Evolutionary conservation across 2,113 vertebrate genomes (phyloP), one percentile per base, ranked within the genome.

Genomic region (Phoxinus phoxinus): DNA sequence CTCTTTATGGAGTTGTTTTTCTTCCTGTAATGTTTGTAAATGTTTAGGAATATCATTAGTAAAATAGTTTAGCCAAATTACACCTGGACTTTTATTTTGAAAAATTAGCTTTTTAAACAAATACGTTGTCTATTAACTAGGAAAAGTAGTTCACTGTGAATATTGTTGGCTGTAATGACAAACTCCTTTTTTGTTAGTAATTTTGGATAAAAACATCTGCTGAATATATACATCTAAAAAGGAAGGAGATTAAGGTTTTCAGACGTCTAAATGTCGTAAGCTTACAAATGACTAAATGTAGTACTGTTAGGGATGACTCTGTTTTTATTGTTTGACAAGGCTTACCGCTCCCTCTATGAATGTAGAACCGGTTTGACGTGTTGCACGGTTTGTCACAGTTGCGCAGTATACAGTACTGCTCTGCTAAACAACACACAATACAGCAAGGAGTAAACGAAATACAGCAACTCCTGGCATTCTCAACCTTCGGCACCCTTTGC

Each of bases 351-450:
- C 86, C 86, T 61, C 4, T 35, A 8, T 17, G 23, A 74, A 30
- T 73, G 37, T 19, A 81, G 83, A 81, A 87, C 86, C 63, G 69
- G 86, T 87, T 78, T 81, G 58, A 56, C 75, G 3, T 81, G 86
- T 65, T 81, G 10, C 46, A 41, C 6, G 3, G 7, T 32, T 25
- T 84, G 72, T 84, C 65, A 72, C 19, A 59, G 76, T 71, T 61
- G 67, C 17, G 17, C 74, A 23, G 23, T 77, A 67, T 30, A 9
- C 41, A 67, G 25, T 69, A 19, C n/a, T 51, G 25, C 61, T 65
- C 17, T 67, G 15, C n/a, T 61, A 27, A 81, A 51, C 79, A 27
- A 41, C 35, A 48, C 10, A 51, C 13, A 63, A 81, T 25, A 19
- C 25, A 27, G 15, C 17, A 53, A 76, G 48, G 46, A 30, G 3